Conservation (phyloP, 2,797 vertebrate species). For the Morus bassanus region DNA sequence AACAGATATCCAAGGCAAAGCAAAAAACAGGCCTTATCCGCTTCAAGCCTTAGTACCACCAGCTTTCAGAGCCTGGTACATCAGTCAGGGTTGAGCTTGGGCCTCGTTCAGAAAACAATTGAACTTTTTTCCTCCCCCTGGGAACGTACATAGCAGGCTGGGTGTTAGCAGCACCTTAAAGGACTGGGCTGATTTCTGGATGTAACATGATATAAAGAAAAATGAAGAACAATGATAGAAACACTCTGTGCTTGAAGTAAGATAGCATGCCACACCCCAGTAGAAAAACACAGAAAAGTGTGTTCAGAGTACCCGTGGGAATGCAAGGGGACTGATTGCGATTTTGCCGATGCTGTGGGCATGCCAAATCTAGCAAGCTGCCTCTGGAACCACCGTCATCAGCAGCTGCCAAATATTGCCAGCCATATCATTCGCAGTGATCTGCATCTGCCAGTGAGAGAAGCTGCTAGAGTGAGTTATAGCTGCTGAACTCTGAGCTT, state of each 20-base stretch:
- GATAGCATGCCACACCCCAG: background rate
- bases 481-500: background rate
- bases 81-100: background rate
- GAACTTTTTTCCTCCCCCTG: background rate
- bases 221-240: background rate
- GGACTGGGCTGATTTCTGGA: background rate
- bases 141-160: background rate
- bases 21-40: background rate
- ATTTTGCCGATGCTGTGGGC: background rate
- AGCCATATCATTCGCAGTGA: background rate
- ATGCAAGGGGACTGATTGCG: fast-evolving
- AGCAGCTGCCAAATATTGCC: background rate
- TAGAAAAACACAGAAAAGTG: background rate
- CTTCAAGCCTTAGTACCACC: background rate
- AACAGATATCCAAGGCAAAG: background rate
- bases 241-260: background rate
- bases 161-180: background rate
- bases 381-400: background rate
- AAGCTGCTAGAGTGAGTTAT: background rate
- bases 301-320: background rate
- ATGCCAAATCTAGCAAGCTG: background rate
- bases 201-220: background rate
- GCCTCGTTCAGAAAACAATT: background rate
- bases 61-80: background rate
- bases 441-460: background rate